Evolutionary conservation across 2,797 vertebrate species (phyloP), one percentile per base, ranked within the genome.

Genomic region (Acrossocheilus wenchowensis): DNA sequence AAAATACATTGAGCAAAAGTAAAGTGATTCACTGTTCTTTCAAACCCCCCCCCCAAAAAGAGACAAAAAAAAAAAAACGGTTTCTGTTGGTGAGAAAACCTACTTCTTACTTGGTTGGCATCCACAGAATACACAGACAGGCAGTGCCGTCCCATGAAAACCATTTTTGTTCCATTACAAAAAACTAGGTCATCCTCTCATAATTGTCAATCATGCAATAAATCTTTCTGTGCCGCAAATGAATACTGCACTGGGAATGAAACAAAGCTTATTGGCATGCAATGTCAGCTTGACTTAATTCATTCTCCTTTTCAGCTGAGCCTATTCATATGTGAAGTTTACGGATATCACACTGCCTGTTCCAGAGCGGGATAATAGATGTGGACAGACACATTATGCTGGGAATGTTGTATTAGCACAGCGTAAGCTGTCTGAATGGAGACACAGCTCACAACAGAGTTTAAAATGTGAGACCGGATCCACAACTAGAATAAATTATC

Each of bases 201-300:
- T 96, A 96, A 96, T 97, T 97, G 96, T 96, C 96, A 96, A 97
- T 96, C 96, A 96, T 96, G 95, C 95, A 97, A 96, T 96, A 97
- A 96, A 97, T 96, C 96, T 96, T 94, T 94, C 93, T 94, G 94
- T 95, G 95, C 94, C 95, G 94, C 95, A 96, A 96, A 96, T 96
- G 95, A 96, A 96, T 96, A 94, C 94, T 90, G 95, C 95, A 94
- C 95, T 95, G 94, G 94, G 93, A 96, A 96, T 96, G 95, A 96
- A 96, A 97, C 96, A 96, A 96, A 96, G 95, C 95, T 95, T 96
- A 96, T 96, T 96, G 96, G 95, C 96, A 96, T 96, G 95, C 95
- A 92, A 95, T 96, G 96, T 96, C 96, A 96, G 95, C 94, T 96
- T 94, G 94, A 95, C 95, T 96, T 95, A 96, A 96, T 96, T 96